These are phyloP conservation scores for Tetragnatha montana DNA, from an alignment of 2,888 invertebrate species.

Conservation along the genomic window DNA sequence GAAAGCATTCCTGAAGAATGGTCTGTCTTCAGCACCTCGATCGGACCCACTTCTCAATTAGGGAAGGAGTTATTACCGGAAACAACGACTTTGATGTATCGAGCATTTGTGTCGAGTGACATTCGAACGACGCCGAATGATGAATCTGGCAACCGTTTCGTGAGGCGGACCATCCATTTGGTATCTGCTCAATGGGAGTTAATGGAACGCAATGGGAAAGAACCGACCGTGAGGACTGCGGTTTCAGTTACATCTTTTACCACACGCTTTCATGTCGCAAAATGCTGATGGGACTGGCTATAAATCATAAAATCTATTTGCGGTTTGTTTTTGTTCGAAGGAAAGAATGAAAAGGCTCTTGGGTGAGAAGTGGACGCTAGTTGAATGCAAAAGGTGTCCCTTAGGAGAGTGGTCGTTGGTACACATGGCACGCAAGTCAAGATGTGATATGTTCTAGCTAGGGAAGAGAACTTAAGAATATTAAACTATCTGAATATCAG, in stretches of 20 bases:
- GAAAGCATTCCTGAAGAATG: too few relatives aligned
- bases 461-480: too few relatives aligned
- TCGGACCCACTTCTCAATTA: slow-evolving; percentile 33
- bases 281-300: background rate
- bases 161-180: background rate
- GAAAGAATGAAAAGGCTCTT: background rate
- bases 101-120: slow-evolving; percentile 36
- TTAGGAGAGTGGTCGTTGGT: background rate
- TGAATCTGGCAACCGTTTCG: slow-evolving; percentile 8
- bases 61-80: slow-evolving; percentile 34
- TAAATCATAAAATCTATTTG: background rate
- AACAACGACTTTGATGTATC: slow-evolving; percentile 56
- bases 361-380: background rate
- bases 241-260: background rate
- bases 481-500: too few relatives aligned
- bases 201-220: background rate
- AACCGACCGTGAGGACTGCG: background rate
- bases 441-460: background rate
- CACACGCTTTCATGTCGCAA: background rate
- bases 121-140: slow-evolving; percentile 19
- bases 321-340: background rate
- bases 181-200: background rate
- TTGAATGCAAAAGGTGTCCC: background rate
- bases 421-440: background rate
- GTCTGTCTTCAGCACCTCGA: too few relatives aligned